Evolutionary conservation across 2,888 invertebrate species (phyloP), one percentile per base, ranked within the genome.

Genomic region (Drosophila ezoana): DNA sequence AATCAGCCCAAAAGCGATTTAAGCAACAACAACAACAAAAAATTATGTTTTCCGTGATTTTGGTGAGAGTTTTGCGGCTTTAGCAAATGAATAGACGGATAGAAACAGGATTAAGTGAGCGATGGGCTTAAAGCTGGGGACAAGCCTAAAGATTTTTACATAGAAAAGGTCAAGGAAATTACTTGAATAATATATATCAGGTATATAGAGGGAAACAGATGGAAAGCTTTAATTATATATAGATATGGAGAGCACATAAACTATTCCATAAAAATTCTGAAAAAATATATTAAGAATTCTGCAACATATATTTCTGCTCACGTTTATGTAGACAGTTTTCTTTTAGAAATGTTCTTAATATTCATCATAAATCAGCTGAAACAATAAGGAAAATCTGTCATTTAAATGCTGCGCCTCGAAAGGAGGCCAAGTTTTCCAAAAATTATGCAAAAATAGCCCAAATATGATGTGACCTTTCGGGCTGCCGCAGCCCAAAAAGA

Each of bases 1-100:
- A 68, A 64, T 76, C 60, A 54, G 44, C 18, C 43, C 51, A 43
- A 52, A 74, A 59, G 60, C 76, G 63, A 87, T 85, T 85, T 68
- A 66, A 62, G 35, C 65, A 37, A 59, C 82, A 44, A 74, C 53
- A 64, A 44, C 16, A 54, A n/a, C n/a, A 41, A 71, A 59, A 59
- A 44, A 69, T 70, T 13, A 45, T 61, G 62, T 59, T 41, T 60
- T 63, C 45, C 77, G 37, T 43, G 49, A 23, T 45, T 54, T 54
- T n/a, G 32, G 37, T 45, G 18, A 47, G 44, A 32, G 40, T 16
- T 18, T 20, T 43, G 11, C 37, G 53, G 13, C 23, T 51, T 44
- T 16, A 20, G 28, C 11, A 51, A 28, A 43, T 51, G 28, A 16
- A 43, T 32, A 20, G 41, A 23, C 8, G 66, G 18, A 18, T 41